Conservation (phyloP, 2,797 vertebrate genomes). For the Phataginus tricuspis region DNA sequence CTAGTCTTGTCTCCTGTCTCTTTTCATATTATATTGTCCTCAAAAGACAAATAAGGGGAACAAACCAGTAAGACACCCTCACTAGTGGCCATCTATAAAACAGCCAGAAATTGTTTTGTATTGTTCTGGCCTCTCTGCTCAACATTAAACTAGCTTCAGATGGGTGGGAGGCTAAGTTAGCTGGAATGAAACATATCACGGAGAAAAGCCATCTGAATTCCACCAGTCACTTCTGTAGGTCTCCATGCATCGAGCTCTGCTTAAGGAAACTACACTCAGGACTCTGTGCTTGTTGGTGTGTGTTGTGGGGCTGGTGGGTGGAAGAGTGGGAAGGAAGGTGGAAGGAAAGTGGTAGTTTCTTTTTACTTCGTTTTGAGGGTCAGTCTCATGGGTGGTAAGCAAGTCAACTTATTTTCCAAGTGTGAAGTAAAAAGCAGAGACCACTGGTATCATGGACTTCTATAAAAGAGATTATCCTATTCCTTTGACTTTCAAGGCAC, state of each 20-base stretch:
- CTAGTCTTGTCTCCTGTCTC: not conserved
- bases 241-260: not conserved
- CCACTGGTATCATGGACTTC: not conserved
- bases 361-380: not conserved
- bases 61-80: not conserved
- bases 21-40: not conserved
- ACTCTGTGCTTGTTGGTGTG: fast-evolving
- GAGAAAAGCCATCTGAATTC: not conserved
- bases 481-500: not conserved
- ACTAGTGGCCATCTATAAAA: not conserved
- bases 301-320: fast-evolving
- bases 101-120: not conserved
- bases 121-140: not conserved
- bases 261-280: not conserved
- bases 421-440: not conserved
- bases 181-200: not conserved
- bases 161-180: no score
- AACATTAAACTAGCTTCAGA: not conserved
- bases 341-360: not conserved
- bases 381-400: not conserved
- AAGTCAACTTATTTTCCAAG: not conserved
- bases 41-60: not conserved
- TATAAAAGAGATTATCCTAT: not conserved
- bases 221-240: not conserved
- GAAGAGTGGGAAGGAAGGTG: not conserved